Conservation (phyloP, 2,797 vertebrate genomes). For the Gallinago stenura region DNA sequence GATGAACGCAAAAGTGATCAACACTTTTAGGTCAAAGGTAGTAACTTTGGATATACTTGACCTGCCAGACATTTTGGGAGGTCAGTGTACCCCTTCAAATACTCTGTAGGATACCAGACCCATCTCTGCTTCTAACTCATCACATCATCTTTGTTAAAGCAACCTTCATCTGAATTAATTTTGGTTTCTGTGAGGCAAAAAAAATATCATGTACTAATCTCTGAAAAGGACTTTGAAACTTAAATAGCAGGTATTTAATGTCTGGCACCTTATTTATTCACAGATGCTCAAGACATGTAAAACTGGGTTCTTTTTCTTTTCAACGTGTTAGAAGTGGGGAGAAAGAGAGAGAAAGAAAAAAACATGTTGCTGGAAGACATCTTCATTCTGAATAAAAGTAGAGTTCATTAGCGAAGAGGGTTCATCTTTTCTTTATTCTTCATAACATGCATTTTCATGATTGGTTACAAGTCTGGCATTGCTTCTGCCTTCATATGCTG, state of each 20-base stretch:
- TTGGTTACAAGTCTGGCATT: conserved; percentile 68
- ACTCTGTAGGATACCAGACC: not conserved
- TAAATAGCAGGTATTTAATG: not conserved
- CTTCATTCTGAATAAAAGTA: conserved; percentile 46
- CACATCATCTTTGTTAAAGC: not conserved
- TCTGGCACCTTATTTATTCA: conserved; percentile 33
- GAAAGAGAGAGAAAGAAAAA: conserved; percentile 13
- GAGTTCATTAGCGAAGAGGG: conserved; percentile 34
- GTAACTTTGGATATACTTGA: not conserved
- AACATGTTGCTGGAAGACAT: conserved; percentile 49
- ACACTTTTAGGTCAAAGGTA: not conserved
- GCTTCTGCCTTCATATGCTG: conserved; percentile 58
- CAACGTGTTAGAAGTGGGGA: not conserved
- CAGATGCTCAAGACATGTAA: conserved; percentile 5
- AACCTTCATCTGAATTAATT: not conserved
- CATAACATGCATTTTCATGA: conserved; percentile 59
- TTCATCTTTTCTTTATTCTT: conserved; percentile 58
- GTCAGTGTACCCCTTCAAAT: rapidly evolving
- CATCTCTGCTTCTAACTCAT: not conserved
- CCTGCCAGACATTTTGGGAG: not conserved
- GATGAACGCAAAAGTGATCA: not conserved
- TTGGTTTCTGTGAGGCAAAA: not conserved
- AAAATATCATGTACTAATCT: not conserved
- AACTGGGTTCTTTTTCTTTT: not conserved
- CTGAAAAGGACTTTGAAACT: conserved; percentile 10